Evolutionary conservation across 2,797 vertebrate species (phyloP), one percentile per base, ranked within the genome.

Genomic region (Poeciliopsis infans): DNA sequence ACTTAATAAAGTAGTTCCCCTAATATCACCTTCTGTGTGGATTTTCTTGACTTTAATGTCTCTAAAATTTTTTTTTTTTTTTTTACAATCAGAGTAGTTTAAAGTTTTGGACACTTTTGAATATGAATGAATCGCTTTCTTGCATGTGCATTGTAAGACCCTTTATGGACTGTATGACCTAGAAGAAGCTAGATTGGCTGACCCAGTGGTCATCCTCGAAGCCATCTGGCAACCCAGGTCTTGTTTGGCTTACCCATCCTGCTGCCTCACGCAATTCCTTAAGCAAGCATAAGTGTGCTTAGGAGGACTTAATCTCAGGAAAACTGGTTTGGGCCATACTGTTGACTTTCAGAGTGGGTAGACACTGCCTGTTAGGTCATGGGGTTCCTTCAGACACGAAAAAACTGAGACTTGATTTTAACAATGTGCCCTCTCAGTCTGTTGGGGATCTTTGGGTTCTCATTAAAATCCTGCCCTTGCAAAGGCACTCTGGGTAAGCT

Each of bases 221-320:
- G 95, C 94, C 94, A 95, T 96, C 94, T 96, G 94, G 93, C 93
- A 88, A 92, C 86, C 79, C 71, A 59, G 15, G 82, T 92, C 92
- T 90, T 87, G 91, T 87, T 77, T 93, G 92, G 93, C 93, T 96
- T 95, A 94, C 92, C 85, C 90, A 86, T 91, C 89, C 89, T 85
- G 86, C 79, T 84, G 87, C 91, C 93, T 91, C 94, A 94, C 86
- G 83, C 91, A 90, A 93, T 90, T 93, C 88, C 92, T 95, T 95
- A 94, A 94, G 92, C 90, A 88, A 94, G 91, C 89, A 92, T 92
- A 92, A 93, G 90, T 90, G 92, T 80, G 88, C 93, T 95, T 94
- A 94, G 88, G 92, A 91, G 81, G 90, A 93, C 85, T 93, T 94
- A 94, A 95, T 95, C 94, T 94, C 85, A 87, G 80, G 85, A 90